Evolutionary conservation across 2,113 vertebrate species (phyloP).

Genomic region (Indri indri): DNA sequence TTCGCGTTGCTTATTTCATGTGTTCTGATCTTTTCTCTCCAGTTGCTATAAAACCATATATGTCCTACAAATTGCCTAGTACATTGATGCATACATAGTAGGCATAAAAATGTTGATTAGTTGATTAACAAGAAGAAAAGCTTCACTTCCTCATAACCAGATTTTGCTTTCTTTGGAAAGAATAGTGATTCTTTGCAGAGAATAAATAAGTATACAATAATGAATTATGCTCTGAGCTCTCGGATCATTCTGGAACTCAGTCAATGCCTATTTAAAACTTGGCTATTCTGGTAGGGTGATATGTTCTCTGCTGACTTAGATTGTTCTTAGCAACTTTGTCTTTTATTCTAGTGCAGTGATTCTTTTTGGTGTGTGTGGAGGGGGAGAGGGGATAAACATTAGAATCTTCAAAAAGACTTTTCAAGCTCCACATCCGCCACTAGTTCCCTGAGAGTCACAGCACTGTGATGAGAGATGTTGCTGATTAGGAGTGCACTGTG

Average conservation of each 20-base stretch:
- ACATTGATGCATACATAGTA: neutral
- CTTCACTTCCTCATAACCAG: conserved; percentile 42
- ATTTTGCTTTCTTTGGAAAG: conserved; percentile 34
- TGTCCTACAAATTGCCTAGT: neutral
- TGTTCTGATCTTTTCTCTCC: neutral
- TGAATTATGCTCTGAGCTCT: conserved; percentile 32
- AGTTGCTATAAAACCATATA: neutral
- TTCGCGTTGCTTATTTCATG: conserved; percentile 5
- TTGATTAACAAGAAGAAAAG: conserved; percentile 33
- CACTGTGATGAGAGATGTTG: neutral
- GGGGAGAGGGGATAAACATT: neutral
- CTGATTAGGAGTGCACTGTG: neutral
- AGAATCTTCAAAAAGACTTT: neutral
- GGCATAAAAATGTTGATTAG: neutral
- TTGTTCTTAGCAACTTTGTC: conserved; percentile 65
- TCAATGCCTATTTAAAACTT: conserved; percentile 68
- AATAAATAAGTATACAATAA: conserved; percentile 13
- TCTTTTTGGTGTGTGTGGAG: neutral
- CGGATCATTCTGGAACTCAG: conserved; percentile 49
- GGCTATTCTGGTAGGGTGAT: conserved; percentile 51
- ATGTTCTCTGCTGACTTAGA: conserved; percentile 44
- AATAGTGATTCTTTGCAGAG: neutral
- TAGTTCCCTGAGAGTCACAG: neutral
- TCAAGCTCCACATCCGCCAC: neutral
- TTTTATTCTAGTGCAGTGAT: conserved; percentile 7